These are phyloP conservation scores for Cenopis cana DNA, from an alignment of 2,888 invertebrate species.

Conservation along the genomic window DNA sequence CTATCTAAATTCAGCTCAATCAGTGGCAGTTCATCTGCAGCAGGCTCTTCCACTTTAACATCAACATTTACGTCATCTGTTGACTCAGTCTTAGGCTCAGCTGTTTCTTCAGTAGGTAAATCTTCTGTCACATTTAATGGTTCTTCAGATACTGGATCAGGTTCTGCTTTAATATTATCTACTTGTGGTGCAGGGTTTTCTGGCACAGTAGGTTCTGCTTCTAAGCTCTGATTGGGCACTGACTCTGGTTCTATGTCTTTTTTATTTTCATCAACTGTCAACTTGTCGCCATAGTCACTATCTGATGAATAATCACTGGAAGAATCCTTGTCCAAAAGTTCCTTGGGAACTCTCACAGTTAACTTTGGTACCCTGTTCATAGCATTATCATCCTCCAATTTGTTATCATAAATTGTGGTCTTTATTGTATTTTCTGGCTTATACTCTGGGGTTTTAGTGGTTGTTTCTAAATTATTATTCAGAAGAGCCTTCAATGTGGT, in stretches of 20 bases:
- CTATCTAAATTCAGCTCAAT: slow-evolving; percentile 90
- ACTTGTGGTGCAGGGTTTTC: slow-evolving; percentile 47
- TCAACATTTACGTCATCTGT: slow-evolving; percentile 62
- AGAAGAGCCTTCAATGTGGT: slow-evolving; percentile 70
- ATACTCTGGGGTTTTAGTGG: slow-evolving; percentile 60
- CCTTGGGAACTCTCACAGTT: slow-evolving; percentile 88
- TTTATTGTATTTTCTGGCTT: slow-evolving; percentile 73
- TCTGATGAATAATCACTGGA: slow-evolving; percentile 83
- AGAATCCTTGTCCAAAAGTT: slow-evolving; percentile 82
- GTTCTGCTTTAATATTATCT: slow-evolving; percentile 47
- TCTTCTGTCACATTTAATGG: slow-evolving; percentile 58
- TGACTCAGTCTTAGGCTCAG: slow-evolving; percentile 69
- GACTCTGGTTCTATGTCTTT: slow-evolving; percentile 54
- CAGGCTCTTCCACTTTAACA: slow-evolving; percentile 68
- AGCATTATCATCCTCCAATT: slow-evolving; percentile 74
- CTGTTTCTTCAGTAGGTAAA: slow-evolving; percentile 53
- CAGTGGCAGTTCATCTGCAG: slow-evolving; percentile 85
- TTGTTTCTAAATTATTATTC: slow-evolving; percentile 72
- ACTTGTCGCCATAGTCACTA: slow-evolving; percentile 86
- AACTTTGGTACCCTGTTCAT: slow-evolving; percentile 88
- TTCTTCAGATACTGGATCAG: slow-evolving; percentile 49
- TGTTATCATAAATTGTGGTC: slow-evolving; percentile 81
- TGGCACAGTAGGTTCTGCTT: slow-evolving; percentile 46
- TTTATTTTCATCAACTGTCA: slow-evolving; percentile 84
- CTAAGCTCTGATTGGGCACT: slow-evolving; percentile 47